Conservation (phyloP, 2,113 vertebrate species). For the Cephalopterus ornatus region DNA sequence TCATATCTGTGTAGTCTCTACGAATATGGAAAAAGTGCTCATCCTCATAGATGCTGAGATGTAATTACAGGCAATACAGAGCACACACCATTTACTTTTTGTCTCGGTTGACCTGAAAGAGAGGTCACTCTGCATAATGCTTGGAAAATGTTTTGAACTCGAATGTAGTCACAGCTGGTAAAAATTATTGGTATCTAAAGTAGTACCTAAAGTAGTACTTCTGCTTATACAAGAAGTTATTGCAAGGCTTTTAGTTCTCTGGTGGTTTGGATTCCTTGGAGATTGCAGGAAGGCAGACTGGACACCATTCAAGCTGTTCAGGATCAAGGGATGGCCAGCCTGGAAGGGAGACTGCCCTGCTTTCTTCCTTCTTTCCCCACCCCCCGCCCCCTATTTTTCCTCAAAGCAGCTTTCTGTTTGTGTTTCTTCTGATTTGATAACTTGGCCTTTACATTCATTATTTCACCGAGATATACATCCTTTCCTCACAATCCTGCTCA, state of each 20-base stretch:
- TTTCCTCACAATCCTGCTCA: background rate
- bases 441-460: background rate
- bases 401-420: background rate
- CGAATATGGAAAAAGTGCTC: background rate
- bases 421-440: background rate
- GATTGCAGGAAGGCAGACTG: rapidly evolving
- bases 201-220: background rate
- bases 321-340: background rate
- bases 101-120: background rate
- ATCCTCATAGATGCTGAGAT: background rate
- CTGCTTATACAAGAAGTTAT: background rate
- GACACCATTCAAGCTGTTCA: background rate
- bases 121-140: background rate
- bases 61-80: background rate
- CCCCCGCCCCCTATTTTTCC: background rate
- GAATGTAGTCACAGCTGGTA: background rate
- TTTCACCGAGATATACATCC: background rate
- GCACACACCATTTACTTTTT: background rate
- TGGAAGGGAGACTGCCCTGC: background rate
- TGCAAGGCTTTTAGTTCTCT: background rate
- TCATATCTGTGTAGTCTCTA: background rate
- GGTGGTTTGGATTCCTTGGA: background rate
- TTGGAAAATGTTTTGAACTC: background rate
- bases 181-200: background rate
- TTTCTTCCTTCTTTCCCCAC: background rate